These are phyloP conservation scores for Propithecus deckenii DNA, from an alignment of 2,797 vertebrate genomes.

Conservation along the genomic window DNA sequence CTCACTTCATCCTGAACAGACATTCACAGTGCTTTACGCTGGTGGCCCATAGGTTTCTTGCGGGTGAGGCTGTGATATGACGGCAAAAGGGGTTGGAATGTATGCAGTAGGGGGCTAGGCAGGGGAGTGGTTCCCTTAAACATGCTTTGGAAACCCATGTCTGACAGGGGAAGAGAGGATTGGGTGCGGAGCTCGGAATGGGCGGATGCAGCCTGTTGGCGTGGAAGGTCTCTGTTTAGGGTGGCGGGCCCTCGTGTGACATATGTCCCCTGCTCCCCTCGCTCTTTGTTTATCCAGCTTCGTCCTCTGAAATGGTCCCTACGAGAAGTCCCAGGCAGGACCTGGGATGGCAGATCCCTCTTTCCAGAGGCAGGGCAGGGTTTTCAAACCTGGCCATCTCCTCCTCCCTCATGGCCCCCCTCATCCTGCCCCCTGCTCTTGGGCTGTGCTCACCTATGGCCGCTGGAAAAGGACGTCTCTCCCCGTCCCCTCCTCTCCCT, in stretches of 20 bases:
- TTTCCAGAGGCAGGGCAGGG: not conserved
- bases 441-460: not conserved
- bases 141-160: not conserved
- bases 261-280: not conserved
- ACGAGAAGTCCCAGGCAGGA: not conserved
- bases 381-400: not conserved
- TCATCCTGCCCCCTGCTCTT: not conserved
- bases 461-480: no score
- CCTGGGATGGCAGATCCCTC: no score
- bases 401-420: no score
- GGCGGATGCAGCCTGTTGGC: not conserved
- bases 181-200: not conserved
- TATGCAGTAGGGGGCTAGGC: not conserved
- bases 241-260: no score
- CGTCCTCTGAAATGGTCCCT: not conserved
- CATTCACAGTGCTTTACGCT: not conserved
- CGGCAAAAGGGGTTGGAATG: no score
- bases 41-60: not conserved
- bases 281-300: no score
- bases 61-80: not conserved
- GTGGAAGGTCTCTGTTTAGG: no score
- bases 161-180: not conserved
- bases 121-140: no score
- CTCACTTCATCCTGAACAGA: not conserved
- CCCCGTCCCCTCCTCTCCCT: no score